phyloP scores from a whole-genome alignment of 2,113 vertebrate genomes.

The Orientallactaga bullata region DNA sequence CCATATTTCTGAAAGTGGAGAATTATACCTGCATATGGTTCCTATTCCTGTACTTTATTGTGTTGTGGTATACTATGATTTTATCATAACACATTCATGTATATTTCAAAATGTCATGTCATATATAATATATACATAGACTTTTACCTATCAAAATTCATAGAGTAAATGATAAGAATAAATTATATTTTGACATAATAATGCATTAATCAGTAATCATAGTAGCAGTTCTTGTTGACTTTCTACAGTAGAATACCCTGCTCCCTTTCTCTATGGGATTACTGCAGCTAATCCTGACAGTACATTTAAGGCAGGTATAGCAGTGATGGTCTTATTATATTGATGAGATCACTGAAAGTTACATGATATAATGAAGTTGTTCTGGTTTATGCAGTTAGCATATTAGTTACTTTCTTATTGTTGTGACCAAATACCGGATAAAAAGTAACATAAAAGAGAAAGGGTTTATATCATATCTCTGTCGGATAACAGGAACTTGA shows the following conservation, averaged over 20 bases:
- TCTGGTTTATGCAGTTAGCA: neutral
- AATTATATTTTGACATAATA: neutral
- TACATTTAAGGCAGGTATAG: neutral
- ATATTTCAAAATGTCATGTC: too few relatives aligned
- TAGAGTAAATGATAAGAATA: neutral
- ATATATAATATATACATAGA: neutral
- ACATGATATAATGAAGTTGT: neutral
- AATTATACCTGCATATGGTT: neutral
- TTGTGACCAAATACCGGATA: too few relatives aligned
- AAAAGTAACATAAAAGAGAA: neutral
- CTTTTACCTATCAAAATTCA: neutral
- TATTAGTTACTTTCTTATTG: neutral
- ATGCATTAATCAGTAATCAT: neutral
- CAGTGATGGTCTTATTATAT: neutral
- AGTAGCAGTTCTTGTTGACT: neutral
- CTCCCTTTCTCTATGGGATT: conserved; percentile 4
- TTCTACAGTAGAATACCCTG: neutral
- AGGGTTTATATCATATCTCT: neutral
- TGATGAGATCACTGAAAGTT: conserved; percentile 12
- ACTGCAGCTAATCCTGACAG: neutral
- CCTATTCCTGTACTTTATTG: neutral
- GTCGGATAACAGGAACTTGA: too few relatives aligned
- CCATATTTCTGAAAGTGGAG: conserved; percentile 16
- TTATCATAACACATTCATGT: neutral
- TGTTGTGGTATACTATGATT: neutral